Percentiles rank a stretch among this genome's conserved stretches.
Conservation (phyloP, 2,113 vertebrate species). For the Scolopax mira region DNA sequence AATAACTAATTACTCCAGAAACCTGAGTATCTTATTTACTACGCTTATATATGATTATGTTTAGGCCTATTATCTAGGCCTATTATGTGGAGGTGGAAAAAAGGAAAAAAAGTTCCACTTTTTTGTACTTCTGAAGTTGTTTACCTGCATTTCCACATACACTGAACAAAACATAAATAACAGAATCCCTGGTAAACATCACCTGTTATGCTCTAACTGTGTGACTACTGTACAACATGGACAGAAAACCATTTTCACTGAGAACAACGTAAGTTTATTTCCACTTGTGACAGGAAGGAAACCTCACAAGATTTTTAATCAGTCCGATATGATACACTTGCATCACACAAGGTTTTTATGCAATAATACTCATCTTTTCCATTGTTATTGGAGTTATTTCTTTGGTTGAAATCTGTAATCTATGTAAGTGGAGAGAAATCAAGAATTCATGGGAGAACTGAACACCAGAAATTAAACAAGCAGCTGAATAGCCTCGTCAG, state of each 20-base stretch:
- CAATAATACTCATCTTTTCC: not conserved
- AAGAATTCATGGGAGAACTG: not conserved
- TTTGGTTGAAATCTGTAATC: not conserved
- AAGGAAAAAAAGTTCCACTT: too few relatives aligned
- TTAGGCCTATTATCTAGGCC: not conserved
- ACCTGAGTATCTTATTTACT: not conserved
- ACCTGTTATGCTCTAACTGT: not conserved
- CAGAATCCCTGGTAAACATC: not conserved
- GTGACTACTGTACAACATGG: not conserved
- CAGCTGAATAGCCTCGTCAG: not conserved
- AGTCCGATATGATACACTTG: not conserved
- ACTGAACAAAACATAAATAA: not conserved
- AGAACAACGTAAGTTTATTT: not conserved
- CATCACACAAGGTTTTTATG: not conserved
- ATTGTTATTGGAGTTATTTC: accelerated
- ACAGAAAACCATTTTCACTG: not conserved
- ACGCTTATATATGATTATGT: not conserved
- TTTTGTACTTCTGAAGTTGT: not conserved
- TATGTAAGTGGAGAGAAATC: not conserved
- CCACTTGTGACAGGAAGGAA: not conserved
- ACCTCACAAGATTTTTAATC: not conserved
- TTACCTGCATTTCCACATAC: not conserved
- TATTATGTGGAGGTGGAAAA: not conserved
- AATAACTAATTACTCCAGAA: not conserved
- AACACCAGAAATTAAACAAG: not conserved